Conservation (phyloP, 1,140 invertebrate species). For the Neoseiulus cucumeris region DNA sequence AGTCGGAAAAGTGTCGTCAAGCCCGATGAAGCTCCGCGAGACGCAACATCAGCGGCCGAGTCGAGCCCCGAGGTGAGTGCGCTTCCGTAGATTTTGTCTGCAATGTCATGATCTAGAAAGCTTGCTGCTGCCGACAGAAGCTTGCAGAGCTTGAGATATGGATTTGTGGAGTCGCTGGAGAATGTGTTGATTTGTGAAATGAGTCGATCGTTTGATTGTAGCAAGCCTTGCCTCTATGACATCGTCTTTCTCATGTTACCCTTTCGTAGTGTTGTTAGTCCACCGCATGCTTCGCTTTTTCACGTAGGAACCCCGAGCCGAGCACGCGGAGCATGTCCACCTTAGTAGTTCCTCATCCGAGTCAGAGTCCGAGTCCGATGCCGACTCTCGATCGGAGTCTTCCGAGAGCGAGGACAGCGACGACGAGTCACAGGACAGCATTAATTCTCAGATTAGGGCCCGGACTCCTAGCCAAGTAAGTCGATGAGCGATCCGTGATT, state of each 20-base stretch:
- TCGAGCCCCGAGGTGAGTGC: neutral
- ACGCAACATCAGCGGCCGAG: neutral
- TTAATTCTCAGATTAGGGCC: slow-evolving; percentile 2
- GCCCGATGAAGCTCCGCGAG: neutral
- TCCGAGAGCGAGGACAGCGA: neutral
- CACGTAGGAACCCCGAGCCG: neutral
- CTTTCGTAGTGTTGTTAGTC: too few species aligned
- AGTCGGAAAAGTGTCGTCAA: slow-evolving; percentile 3
- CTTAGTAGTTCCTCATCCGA: neutral
- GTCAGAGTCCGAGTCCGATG: neutral
- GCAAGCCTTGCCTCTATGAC: too few species aligned
- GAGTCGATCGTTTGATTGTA: too few species aligned
- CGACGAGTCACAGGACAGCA: slow-evolving; percentile 6
- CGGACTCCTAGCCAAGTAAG: slow-evolving; percentile 11
- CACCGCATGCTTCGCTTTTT: too few species aligned
- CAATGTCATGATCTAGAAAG: too few species aligned
- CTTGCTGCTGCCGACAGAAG: too few species aligned
- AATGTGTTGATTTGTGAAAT: too few species aligned
- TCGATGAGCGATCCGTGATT: too few species aligned
- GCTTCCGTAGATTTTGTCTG: too few species aligned
- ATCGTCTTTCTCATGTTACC: too few species aligned
- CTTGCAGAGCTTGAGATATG: too few species aligned
- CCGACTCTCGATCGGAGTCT: neutral
- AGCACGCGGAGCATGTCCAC: slow-evolving; percentile 9
- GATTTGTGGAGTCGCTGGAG: too few species aligned